Base-by-base conservation (phyloP, 1,140 invertebrate genomes). In the Chrysopa pallens region DNA sequence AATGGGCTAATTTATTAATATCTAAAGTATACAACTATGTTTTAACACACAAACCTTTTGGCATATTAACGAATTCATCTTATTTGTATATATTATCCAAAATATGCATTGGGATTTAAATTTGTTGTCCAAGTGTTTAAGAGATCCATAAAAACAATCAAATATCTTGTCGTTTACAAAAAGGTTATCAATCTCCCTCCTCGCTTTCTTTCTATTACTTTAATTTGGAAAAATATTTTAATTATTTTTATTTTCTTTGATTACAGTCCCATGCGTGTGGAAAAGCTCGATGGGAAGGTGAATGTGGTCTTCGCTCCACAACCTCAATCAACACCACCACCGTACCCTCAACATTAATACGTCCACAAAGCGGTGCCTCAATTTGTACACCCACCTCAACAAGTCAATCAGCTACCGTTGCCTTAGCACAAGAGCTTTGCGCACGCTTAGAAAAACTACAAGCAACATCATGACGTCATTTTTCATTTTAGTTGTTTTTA, bases 281-380 rank as follows among this genome's bases (percentile, higher is more conserved):
- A 37, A 80, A 81, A 58, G 80, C 80, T 38, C 71, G 74, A 53
- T 84, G 80, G 80, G 64, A 69, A 44, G 80, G 80, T 11, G 69
- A 72, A 49, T 84, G 80, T 51, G 67, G 17, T 23, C 17, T 23
- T 5, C 17, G 17, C 2, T 48, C 61, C 11, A 60, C 14, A 36
- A 45, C 39, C 13, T 51, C 52, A 45, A 14, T 11, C 14, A 38
- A 11, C 6, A 15, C 15, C 9, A 15, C 15, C 9, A 49, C n/a
- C 50, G 50, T 13, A 40, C 38, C 13, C 29, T 47, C 8, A 37
- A 44, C 14, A 42, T n/a, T 38, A 41, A 17, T 7, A 41, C 38
- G 36, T 31, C 23, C 36, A 41, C 17, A 8, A 29, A 39, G 17
- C 9, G 15, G 9, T 36, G 12, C 36, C 6, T 15, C 36, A 36